Evolutionary conservation across 2,888 invertebrate genomes (phyloP), one percentile per base, ranked within the genome.

Genomic region (Drosophila macrospina): DNA sequence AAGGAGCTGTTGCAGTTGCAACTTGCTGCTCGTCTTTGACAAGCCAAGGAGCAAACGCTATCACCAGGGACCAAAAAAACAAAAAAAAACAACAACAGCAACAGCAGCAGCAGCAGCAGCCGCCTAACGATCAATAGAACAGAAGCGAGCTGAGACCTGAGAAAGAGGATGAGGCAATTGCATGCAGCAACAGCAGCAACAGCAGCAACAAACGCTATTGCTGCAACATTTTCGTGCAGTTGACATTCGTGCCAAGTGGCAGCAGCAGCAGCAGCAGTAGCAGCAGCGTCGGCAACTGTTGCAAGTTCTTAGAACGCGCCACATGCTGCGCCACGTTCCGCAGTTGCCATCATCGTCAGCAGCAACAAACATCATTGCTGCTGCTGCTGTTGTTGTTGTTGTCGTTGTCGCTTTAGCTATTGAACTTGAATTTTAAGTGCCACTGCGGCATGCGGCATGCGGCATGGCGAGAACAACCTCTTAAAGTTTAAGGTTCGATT

Each of bases 271-370:
- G 41, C 69, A 52, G 69, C 72, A 36, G 44, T 69, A 61, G 41
- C 69, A 50, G 72, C 69, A 39, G 61, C 71, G 86, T 80, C 81
- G 81, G 81, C 81, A 84, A 82, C 86, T 84, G 81, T 84, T 82
- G 86, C 78, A 83, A 88, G 88, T 84, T 84, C 83, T 88, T 74
- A 88, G 83, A 84, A 84, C 86, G 83, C 88, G 83, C 88, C 83
- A 84, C 83, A 84, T 84, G 83, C 83, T 84, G 83, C 78, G 83
- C 77, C 88, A 82, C 82, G 87, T 82, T 85, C 79, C 78, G 78
- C 73, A 24, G 78, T 51, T 60, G 62, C 78, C 74, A 67, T 65
- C 73, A 65, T 60, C 72, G 54, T 54, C 64, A 63, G 42, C 64
- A 47, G 1, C 61, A 59, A 11, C 64, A 51, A 45, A 34, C 44